Base-by-base conservation (phyloP, 92 coral and sea anemone species). In the Epizoanthus stellaris region DNA sequence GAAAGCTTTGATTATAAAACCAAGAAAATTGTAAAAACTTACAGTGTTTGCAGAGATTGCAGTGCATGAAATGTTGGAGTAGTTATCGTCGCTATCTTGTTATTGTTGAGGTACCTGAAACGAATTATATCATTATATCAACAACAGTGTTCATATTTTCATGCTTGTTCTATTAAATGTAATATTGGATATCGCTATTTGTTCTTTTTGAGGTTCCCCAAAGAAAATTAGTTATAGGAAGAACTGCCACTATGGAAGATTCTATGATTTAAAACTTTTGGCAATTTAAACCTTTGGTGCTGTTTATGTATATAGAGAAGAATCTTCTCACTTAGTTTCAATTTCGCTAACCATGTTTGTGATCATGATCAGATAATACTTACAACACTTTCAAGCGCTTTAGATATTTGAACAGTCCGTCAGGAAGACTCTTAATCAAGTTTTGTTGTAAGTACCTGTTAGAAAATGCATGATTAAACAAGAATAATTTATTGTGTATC, bases 61-160 rank as follows among this genome's bases (percentile, higher is more conserved):
- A 67, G 43, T 30, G 69, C 67, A 11, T 53, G 67, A 67, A 85
- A 85, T 23, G 70, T 63, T 52, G 38, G 39, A 60, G 69, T 73
- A 61, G 40, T 59, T 63, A 85, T 76, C 23, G 21, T 30, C 17
- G 74, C 20, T 6, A 85, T 45, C 20, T 65, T 63, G 59, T 85
- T 85, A 4, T 9, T 45, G 67, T 85, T 74, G 68, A 85, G 80
- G 66, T 85, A 85, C 67, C 88, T 85, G 68, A 53, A 75, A 57
- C 20, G 0, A 30, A 77, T 14, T 49, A 8, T 47, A 47, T 14
- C 12, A 6, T 17, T 3, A 58, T 14, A 10, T 14, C 64, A 59
- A 59, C 4, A 59, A 14, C 77, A 12, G 38, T 30, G 36, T 30
- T 30, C 36, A 30, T 30, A 30, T 30, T 30, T n/a, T 40, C 9